A percentile compares a stretch with the other conserved stretches of the same genome.
These are phyloP conservation scores for Parotocinclus haroldoi DNA, from an alignment of 2,797 vertebrate species.

Conservation along the genomic window DNA sequence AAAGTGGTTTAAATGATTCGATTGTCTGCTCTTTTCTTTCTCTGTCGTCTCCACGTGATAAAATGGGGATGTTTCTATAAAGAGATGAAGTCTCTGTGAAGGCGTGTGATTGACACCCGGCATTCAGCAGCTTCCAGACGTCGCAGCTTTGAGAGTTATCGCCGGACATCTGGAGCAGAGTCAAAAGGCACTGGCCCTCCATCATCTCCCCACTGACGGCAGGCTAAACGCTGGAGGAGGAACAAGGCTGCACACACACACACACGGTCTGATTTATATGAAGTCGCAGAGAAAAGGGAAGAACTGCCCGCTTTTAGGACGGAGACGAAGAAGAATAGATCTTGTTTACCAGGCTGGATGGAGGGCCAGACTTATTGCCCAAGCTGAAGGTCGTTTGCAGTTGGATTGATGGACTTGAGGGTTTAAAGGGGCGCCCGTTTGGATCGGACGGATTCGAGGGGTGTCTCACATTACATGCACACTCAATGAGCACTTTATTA, in stretches of 20 bases:
- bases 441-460: too few relatives aligned
- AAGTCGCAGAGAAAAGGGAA: not conserved
- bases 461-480: too few relatives aligned
- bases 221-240: not conserved
- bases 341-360: not conserved
- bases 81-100: too few relatives aligned
- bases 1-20: too few relatives aligned
- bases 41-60: too few relatives aligned
- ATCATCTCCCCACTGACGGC: not conserved
- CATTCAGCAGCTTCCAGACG: not conserved
- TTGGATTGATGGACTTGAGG: not conserved
- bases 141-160: too few relatives aligned
- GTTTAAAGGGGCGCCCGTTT: too few relatives aligned
- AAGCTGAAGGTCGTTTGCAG: constrained; percentile 4
- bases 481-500: too few relatives aligned
- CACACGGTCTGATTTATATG: not conserved
- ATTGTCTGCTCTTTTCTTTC: too few relatives aligned
- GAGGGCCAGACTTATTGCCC: too few relatives aligned
- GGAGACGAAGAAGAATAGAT: not conserved
- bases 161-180: too few relatives aligned
- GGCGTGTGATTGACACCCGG: constrained; percentile 5
- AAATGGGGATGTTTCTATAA: too few relatives aligned
- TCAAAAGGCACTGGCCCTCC: not conserved
- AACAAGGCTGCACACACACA: not conserved
- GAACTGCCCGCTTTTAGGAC: not conserved